Conservation (phyloP, 2,888 invertebrate species). For the Andrena flavipes region DNA sequence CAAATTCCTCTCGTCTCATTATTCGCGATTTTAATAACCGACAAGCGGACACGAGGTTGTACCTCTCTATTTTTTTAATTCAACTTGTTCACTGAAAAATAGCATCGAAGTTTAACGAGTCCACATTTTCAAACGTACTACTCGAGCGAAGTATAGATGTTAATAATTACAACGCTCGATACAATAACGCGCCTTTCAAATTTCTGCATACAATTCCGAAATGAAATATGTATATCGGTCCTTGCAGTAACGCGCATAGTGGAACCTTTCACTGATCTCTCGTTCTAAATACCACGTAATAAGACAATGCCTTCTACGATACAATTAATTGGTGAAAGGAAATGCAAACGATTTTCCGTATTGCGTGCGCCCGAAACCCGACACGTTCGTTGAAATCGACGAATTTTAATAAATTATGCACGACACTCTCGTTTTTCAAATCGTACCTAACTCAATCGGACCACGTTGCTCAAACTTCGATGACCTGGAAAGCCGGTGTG, state of each 20-base stretch:
- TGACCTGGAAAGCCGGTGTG: too few species aligned
- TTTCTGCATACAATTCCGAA: conserved; percentile 8
- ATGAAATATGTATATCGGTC: conserved; percentile 10
- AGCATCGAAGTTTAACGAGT: not conserved
- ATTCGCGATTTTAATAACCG: not conserved
- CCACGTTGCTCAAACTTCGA: too few species aligned
- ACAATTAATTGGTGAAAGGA: conserved; percentile 24
- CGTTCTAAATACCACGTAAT: conserved; percentile 18
- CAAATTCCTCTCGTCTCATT: not conserved
- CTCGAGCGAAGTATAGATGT: not conserved
- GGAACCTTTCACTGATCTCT: conserved; percentile 15
- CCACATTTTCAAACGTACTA: not conserved
- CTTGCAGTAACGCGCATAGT: not conserved
- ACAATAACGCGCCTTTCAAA: conserved; percentile 14
- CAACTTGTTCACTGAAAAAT: not conserved
- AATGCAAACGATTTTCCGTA: not conserved
- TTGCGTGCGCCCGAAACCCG: not conserved
- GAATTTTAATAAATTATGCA: not conserved
- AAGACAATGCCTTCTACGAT: conserved; percentile 9
- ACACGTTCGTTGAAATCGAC: not conserved
- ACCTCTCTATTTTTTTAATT: too few species aligned
- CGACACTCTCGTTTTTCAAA: not conserved
- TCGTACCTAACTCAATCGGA: not conserved
- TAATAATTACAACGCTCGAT: not conserved
- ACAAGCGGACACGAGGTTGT: not conserved